These are phyloP conservation scores for Dinoponera quadriceps DNA, from an alignment of 1,140 invertebrate genomes.

Conservation along the genomic window DNA sequence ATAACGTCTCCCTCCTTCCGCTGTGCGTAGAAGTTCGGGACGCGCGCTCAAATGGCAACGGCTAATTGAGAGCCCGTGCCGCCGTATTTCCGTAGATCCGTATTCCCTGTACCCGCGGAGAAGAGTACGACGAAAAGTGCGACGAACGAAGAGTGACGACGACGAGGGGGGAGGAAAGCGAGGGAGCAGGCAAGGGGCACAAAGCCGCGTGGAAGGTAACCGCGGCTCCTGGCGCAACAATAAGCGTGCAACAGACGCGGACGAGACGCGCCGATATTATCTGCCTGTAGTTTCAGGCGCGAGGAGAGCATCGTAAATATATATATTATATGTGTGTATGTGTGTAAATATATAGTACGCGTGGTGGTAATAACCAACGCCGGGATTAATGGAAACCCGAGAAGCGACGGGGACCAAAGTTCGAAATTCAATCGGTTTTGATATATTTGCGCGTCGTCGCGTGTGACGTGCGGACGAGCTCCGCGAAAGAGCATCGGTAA, in stretches of 20 bases:
- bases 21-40: constrained; percentile 45
- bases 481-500: neutral
- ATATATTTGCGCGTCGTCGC: too few relatives aligned
- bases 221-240: constrained; percentile 40
- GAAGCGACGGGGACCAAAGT: neutral
- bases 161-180: neutral
- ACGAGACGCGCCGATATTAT: constrained; percentile 37
- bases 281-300: constrained; percentile 2
- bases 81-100: constrained; percentile 3
- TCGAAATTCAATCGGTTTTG: constrained; percentile 33
- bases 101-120: constrained; percentile 5
- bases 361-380: constrained; percentile 19
- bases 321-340: too few relatives aligned
- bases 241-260: constrained; percentile 15
- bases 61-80: constrained; percentile 46
- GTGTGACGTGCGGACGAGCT: neutral
- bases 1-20: constrained; percentile 3
- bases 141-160: constrained; percentile 1
- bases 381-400: constrained; percentile 17
- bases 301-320: constrained; percentile 22
- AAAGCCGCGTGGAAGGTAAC: constrained; percentile 29
- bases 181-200: neutral
- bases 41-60: constrained; percentile 36
- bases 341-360: neutral
- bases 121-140: constrained; percentile 36